Evolutionary conservation across 1,140 invertebrate species (phyloP).

Genomic region (Ceratosolen solmsi): DNA sequence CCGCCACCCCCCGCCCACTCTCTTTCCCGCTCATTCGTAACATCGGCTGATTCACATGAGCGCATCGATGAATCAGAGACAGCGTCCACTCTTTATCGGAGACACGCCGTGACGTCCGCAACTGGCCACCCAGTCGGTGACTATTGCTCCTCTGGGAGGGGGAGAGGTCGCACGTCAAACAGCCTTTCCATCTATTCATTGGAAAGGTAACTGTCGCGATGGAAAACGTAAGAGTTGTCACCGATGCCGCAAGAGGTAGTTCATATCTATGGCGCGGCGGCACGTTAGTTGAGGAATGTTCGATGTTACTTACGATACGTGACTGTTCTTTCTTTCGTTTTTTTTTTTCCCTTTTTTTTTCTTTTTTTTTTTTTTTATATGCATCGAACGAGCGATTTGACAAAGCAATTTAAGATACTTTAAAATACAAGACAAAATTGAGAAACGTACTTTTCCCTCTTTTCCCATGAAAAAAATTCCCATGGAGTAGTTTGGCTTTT

Average conservation of each 20-base stretch:
- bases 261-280: background rate
- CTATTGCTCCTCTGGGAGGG: background rate
- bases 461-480: background rate
- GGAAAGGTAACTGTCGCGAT: background rate
- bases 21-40: background rate
- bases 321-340: background rate
- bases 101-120: background rate
- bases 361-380: background rate
- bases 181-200: background rate
- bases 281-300: background rate
- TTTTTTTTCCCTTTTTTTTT: background rate
- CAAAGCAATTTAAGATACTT: background rate
- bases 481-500: background rate
- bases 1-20: background rate
- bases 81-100: background rate
- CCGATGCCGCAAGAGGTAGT: background rate
- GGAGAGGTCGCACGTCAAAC: background rate
- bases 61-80: background rate
- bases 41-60: background rate
- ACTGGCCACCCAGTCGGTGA: background rate
- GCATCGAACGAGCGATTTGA: background rate
- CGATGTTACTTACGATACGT: background rate
- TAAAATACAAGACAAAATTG: background rate
- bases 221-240: background rate
- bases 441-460: background rate